phyloP scores from a whole-genome alignment of 2,113 vertebrate species.

The Arenaria interpres region DNA sequence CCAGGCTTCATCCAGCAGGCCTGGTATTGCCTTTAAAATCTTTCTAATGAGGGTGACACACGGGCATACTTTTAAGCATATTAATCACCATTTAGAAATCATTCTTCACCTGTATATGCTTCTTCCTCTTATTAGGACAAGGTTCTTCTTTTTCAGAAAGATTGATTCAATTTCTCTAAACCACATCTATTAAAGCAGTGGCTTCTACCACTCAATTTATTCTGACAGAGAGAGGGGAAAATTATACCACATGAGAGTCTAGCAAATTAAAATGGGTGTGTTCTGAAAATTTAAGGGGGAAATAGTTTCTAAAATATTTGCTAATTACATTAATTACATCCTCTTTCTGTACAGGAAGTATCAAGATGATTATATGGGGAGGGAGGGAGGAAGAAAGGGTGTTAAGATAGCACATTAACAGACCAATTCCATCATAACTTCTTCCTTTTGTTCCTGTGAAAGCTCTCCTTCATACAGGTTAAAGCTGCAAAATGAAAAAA shows the following conservation, averaged over 20 bases:
- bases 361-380: conserved; percentile 14
- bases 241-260: conserved; percentile 17
- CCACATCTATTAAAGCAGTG: not conserved
- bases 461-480: not conserved
- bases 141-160: not conserved
- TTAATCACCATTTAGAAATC: not conserved
- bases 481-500: not conserved
- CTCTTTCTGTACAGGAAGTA: conserved; percentile 51
- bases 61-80: not conserved
- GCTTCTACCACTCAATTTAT: conserved; percentile 5
- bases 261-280: conserved; percentile 54
- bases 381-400: not conserved
- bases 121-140: not conserved
- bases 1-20: not conserved
- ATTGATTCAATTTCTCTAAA: conserved; percentile 10
- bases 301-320: conserved; percentile 45
- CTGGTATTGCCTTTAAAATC: not conserved
- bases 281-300: conserved; percentile 43
- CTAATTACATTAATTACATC: conserved; percentile 65
- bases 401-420: not conserved
- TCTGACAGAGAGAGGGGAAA: conserved; percentile 7
- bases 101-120: not conserved
- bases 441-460: not conserved
- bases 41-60: not conserved
- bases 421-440: not conserved